Evolutionary conservation across 2,888 invertebrate species (phyloP).

Genomic region (Dorcus hopei): DNA sequence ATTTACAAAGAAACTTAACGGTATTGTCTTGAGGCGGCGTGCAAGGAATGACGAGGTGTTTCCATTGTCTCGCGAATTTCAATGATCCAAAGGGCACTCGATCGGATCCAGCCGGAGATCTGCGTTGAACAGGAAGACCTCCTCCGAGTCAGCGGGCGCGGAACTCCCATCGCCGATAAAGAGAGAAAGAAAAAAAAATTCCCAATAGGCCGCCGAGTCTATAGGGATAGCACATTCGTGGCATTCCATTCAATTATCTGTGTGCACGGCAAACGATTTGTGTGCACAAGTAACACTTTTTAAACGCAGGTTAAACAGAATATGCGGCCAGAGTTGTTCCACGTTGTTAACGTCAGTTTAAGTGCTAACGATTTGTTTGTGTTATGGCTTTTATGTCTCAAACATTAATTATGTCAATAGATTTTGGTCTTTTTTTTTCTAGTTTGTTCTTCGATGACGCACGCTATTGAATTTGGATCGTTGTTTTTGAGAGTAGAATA

Average conservation of each 20-base stretch:
- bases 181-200: background rate
- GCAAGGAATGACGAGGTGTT: background rate
- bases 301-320: constrained; percentile 12
- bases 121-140: constrained; percentile 27
- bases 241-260: constrained; percentile 17
- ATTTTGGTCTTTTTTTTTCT: no score
- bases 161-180: background rate
- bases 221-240: constrained; percentile 14
- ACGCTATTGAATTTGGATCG: no score
- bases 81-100: constrained; percentile 9
- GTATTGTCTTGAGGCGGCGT: background rate
- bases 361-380: constrained; percentile 19
- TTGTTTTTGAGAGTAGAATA: no score
- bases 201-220: constrained; percentile 10
- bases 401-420: no score
- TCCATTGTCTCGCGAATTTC: background rate
- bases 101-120: constrained; percentile 27
- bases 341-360: constrained; percentile 15
- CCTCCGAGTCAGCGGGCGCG: background rate
- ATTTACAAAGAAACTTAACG: no score
- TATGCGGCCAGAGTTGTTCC: constrained; percentile 9
- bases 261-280: constrained; percentile 7
- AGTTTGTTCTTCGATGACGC: no score
- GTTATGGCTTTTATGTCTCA: no score
- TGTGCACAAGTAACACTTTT: background rate